These are phyloP conservation scores for Metellina segmentata DNA, from an alignment of 2,888 invertebrate genomes.

Conservation along the genomic window DNA sequence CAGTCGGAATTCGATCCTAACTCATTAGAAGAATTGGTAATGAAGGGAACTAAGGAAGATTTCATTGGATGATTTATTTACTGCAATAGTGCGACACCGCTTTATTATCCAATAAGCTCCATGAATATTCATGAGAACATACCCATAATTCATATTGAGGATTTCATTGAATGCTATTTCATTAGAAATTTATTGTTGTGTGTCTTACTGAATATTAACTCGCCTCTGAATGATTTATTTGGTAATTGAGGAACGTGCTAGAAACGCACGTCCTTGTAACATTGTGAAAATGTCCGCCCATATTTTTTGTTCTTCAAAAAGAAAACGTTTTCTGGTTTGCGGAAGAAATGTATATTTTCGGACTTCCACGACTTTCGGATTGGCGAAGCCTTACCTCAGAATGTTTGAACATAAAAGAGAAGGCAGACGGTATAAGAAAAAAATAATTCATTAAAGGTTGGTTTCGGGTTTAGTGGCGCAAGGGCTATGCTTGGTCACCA, in stretches of 20 bases:
- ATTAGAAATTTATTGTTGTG: conserved; percentile 3
- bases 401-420: too few species aligned
- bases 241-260: not conserved
- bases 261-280: not conserved
- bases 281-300: not conserved
- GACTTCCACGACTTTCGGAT: too few species aligned
- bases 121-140: conserved; percentile 5
- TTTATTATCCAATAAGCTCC: conserved; percentile 1
- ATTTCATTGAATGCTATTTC: conserved; percentile 13
- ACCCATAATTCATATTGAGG: not conserved
- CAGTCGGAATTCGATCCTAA: not conserved
- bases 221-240: not conserved
- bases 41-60: not conserved
- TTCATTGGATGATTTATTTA: conserved; percentile 23
- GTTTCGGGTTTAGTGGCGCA: too few species aligned
- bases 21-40: conserved; percentile 17
- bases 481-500: too few species aligned
- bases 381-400: too few species aligned
- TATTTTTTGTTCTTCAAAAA: not conserved
- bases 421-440: too few species aligned
- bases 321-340: too few species aligned
- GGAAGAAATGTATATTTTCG: too few species aligned
- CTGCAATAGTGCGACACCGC: not conserved
- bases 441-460: too few species aligned
- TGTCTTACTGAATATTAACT: conserved; percentile 11